Evolutionary conservation across 1,140 invertebrate species (phyloP).

Genomic region (Galleria mellonella): DNA sequence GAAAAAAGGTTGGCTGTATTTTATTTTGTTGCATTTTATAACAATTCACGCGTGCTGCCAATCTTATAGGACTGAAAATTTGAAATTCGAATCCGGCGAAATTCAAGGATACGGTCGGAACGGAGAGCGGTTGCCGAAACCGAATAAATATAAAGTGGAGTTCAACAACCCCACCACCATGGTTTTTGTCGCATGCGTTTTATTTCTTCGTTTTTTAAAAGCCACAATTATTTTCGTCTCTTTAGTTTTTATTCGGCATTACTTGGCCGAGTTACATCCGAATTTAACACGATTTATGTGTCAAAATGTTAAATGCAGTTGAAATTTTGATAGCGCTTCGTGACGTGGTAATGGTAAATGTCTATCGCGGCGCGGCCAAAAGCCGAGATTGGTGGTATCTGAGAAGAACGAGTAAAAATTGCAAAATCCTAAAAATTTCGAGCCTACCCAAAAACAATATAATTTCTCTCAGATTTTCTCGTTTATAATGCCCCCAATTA

Average conservation of each 20-base stretch:
- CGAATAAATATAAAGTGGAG: constrained; percentile 42
- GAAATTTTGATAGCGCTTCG: constrained; percentile 12
- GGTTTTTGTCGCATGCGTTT: constrained; percentile 57
- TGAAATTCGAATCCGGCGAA: constrained; percentile 67
- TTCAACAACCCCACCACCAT: constrained; percentile 46
- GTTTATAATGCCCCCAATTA: no score
- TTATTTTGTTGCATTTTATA: constrained; percentile 6
- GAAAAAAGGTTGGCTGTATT: no score
- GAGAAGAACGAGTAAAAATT: no score
- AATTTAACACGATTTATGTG: constrained; percentile 55
- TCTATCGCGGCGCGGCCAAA: neutral
- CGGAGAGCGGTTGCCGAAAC: constrained; percentile 15
- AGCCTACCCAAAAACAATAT: no score
- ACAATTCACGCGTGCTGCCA: constrained; percentile 15
- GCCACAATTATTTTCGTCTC: constrained; percentile 64
- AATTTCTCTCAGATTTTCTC: no score
- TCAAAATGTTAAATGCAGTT: constrained; percentile 34
- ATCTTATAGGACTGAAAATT: constrained; percentile 54
- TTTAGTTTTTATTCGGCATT: constrained; percentile 31
- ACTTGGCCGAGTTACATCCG: constrained; percentile 36
- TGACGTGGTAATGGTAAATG: constrained; percentile 22
- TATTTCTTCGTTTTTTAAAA: constrained; percentile 60
- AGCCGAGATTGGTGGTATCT: no score
- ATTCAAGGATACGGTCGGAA: constrained; percentile 39
- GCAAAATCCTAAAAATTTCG: no score